Percentiles rank a stretch among this genome's conserved stretches.
Evolutionary conservation across 1,140 invertebrate genomes (phyloP).

Genomic region (Bombyx mori): DNA sequence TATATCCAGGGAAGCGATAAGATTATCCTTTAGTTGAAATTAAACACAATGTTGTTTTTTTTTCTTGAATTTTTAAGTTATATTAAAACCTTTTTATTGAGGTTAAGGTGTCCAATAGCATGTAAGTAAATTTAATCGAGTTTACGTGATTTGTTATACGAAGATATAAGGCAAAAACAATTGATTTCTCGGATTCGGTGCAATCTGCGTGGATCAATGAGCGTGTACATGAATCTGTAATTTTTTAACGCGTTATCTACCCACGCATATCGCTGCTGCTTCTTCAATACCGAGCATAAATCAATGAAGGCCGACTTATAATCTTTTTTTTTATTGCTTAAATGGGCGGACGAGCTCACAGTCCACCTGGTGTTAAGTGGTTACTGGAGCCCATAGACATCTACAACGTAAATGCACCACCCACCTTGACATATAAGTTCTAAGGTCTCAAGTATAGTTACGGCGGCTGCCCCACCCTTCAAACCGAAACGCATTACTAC

Average conservation of each 20-base stretch:
- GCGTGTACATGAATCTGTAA: constrained; percentile 3
- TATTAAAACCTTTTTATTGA: constrained; percentile 7
- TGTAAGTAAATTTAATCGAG: constrained; percentile 4
- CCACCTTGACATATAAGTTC: too few species aligned
- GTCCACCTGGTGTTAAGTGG: too few species aligned
- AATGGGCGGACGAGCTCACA: too few species aligned
- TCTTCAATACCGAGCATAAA: too few species aligned
- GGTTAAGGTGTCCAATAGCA: constrained; percentile 4
- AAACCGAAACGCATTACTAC: too few species aligned
- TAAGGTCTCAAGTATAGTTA: too few species aligned
- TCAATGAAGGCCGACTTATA: too few species aligned
- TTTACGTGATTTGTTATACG: constrained; percentile 6
- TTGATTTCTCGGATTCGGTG: constrained; percentile 9
- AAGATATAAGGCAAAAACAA: background rate
- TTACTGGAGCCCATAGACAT: too few species aligned
- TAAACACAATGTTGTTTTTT: background rate
- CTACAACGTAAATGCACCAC: too few species aligned
- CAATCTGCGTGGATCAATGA: constrained; percentile 5
- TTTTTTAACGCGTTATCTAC: background rate
- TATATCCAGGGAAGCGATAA: background rate
- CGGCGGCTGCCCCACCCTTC: too few species aligned
- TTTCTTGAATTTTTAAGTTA: background rate
- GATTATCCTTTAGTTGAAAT: background rate
- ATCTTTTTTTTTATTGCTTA: too few species aligned
- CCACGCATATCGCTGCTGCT: too few species aligned